Conservation (phyloP, 2,797 vertebrate species). For the Tamandua tetradactyla region DNA sequence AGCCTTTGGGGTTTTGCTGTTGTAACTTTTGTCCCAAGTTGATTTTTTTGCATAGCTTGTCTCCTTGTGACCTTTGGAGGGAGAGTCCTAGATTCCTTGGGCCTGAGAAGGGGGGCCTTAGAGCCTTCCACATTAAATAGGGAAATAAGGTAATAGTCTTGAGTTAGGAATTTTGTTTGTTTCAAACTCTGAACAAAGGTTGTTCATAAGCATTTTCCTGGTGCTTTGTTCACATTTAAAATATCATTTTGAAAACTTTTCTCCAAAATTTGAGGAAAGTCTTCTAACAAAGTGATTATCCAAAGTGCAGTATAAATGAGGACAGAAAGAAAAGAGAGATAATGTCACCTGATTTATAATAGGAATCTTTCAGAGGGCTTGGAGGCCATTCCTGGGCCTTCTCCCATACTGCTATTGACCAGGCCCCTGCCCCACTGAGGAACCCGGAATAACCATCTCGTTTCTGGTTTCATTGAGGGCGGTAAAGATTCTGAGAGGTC, state of each 20-base stretch:
- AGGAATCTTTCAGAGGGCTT: not conserved
- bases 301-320: not conserved
- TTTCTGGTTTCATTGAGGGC: not conserved
- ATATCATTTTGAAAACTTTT: not conserved
- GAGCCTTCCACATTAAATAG: not conserved
- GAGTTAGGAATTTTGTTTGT: not conserved
- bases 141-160: not conserved
- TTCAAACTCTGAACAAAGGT: not conserved
- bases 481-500: not conserved
- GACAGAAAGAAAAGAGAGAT: not conserved
- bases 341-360: fast-evolving
- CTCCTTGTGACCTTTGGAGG: not conserved
- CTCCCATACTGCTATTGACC: not conserved
- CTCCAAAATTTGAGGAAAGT: not conserved
- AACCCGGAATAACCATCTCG: not conserved
- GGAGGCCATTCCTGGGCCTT: not conserved
- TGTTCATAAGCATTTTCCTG: not conserved
- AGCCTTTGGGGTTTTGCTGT: not conserved
- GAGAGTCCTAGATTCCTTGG: not conserved
- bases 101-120: not conserved
- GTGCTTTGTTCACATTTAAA: not conserved
- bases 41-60: not conserved
- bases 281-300: not conserved
- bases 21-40: not conserved
- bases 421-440: not conserved